Evolutionary conservation across 2,797 vertebrate species (phyloP), one percentile per base, ranked within the genome.

Genomic region (Linurgus olivaceus): DNA sequence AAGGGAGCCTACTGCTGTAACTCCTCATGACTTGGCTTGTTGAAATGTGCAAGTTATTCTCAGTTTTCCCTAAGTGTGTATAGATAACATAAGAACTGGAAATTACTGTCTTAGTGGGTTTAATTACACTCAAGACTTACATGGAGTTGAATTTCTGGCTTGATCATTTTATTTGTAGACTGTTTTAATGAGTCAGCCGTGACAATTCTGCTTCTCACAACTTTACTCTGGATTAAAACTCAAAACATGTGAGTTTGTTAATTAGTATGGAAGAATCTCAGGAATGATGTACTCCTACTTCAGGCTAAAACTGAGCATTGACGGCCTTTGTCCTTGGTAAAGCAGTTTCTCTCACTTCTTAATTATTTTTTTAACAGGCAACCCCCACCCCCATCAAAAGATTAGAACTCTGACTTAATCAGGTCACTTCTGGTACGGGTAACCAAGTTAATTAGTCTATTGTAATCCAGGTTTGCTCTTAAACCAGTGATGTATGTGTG

Each of bases 201-300:
- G 86, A 63, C 80, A 90, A 17, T 92, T 92, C 55, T 70, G 35
- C 62, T 88, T 81, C 44, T 94, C 42, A 44, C 66, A 78, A 51
- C 47, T 90, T 86, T 51, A 29, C 44, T 92, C 54, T 84, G 91
- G 38, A 86, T 96, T 93, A 91, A 88, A 93, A 88, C 50, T 92
- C 77, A 29, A 81, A 94, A 78, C 80, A 90, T 84, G 88, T 78
- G 92, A 95, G 76, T 90, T 92, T 76, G 48, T 79, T 94, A 93
- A 93, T 96, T 95, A 88, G 82, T 92, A 88, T 94, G 92, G 91
- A 95, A 93, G 93, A 95, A 94, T 95, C 62, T 92, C 62, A 95
- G 86, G 95, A 97, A 95, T 94, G 44, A 68, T 82, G 24, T 95
- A 89, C 85, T 92, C 89, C 91, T 80, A 90, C 93, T 88, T 94